Evolutionary conservation across 2,113 vertebrate genomes (phyloP).

Genomic region (Sarotherodon lohbergeri): DNA sequence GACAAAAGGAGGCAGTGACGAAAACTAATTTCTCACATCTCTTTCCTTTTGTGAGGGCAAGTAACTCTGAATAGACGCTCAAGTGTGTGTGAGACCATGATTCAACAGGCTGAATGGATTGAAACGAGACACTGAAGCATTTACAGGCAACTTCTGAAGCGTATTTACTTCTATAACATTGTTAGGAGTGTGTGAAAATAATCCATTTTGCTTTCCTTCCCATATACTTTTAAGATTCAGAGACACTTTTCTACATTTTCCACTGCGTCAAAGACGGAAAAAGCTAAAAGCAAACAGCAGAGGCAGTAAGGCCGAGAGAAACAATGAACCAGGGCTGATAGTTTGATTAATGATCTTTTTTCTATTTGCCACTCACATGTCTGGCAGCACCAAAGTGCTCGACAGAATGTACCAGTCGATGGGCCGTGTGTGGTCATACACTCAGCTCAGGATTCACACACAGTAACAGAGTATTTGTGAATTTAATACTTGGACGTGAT

Average conservation of each 20-base stretch:
- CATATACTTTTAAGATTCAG: background rate
- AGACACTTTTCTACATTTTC: background rate
- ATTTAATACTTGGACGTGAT: background rate
- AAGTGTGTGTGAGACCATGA: background rate
- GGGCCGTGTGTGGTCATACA: background rate
- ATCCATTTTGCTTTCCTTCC: background rate
- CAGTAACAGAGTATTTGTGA: background rate
- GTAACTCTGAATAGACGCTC: background rate
- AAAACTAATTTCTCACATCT: background rate
- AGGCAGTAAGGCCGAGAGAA: background rate
- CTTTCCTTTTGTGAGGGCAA: background rate
- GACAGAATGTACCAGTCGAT: background rate
- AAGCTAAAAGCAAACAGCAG: background rate
- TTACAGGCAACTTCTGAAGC: background rate
- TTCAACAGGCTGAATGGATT: background rate
- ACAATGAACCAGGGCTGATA: conserved; percentile 5
- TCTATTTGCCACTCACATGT: conserved; percentile 9
- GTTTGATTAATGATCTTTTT: conserved; percentile 43
- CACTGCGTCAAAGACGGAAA: background rate
- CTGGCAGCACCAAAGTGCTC: background rate
- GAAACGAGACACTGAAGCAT: background rate
- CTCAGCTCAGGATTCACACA: background rate
- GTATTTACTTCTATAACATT: background rate
- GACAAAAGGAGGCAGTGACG: background rate
- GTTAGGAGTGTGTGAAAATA: background rate